Evolutionary conservation across 2,888 invertebrate genomes (phyloP).

Genomic region (Stictocephala bisonia): DNA sequence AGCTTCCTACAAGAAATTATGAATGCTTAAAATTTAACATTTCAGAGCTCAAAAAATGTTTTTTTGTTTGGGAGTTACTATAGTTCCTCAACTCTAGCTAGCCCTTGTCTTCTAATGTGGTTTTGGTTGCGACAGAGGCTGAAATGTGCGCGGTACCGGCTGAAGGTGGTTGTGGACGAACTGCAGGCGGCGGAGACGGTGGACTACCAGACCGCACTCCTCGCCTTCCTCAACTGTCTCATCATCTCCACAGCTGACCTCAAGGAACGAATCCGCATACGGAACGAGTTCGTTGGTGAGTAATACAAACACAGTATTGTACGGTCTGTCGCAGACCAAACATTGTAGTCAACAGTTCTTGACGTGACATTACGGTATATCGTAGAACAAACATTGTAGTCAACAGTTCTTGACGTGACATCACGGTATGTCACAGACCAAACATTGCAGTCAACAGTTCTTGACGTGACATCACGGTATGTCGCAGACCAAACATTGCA

Average conservation of each 20-base stretch:
- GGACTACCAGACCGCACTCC: conserved; percentile 91
- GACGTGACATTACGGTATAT: too few species aligned
- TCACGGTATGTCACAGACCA: too few species aligned
- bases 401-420: too few species aligned
- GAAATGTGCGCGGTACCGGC: conserved; percentile 89
- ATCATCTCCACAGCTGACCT: conserved; percentile 90
- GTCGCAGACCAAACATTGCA: not conserved
- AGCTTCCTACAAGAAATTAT: too few species aligned
- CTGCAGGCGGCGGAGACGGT: conserved; percentile 79
- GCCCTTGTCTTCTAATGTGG: not conserved
- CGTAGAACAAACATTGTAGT: too few species aligned
- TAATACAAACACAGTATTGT: conserved; percentile 41
- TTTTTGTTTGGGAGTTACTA: too few species aligned
- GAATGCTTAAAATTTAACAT: too few species aligned
- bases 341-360: too few species aligned
- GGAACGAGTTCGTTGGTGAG: conserved; percentile 96
- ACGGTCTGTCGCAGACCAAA: too few species aligned
- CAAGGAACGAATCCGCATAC: conserved; percentile 86
- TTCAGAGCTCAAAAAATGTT: too few species aligned
- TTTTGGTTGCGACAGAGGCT: conserved; percentile 72
- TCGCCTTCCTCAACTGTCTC: conserved; percentile 96
- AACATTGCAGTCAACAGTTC: not conserved
- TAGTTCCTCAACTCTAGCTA: not conserved
- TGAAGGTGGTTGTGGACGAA: conserved; percentile 89
- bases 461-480: too few species aligned